Evolutionary conservation across 1,140 invertebrate genomes (phyloP), one percentile per base, ranked within the genome.

Genomic region (Cyrtorhinus lividipennis): DNA sequence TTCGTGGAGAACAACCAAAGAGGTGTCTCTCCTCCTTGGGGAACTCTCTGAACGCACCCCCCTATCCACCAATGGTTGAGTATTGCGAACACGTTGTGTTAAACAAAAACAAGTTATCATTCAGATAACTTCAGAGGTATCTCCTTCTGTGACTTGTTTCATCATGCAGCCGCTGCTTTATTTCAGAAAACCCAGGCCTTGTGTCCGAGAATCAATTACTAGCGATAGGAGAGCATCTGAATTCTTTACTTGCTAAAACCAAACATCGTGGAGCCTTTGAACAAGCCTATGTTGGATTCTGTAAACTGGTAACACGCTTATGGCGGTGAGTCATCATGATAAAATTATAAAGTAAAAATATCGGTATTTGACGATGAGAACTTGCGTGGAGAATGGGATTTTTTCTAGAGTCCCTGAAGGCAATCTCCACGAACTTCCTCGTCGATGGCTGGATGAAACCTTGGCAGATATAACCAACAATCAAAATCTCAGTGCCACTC

Each of bases 201-300:
- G 68, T 70, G 64, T 30, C 71, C 80, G 69, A 71, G 60, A 63
- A 69, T 70, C 62, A 71, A 62, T 61, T 88, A 53, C 62, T 76
- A 15, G 65, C 71, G 23, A 84, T 91, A 61, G 88, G 87, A 0
- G 78, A 84, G 23, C 84, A 86, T 72, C 85, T 92, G 66, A 81
- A 84, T 0, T 71, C 74, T 1, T 74, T 94, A 26, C 78, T 93
- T 20, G 77, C 82, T 1, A 83, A 90, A 72, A 90, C 88, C 0
- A 92, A 92, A 73, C 94, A 98, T 74, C 79, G 92, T 66, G 94
- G 94, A 2, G 93, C 94, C 45, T 96, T 96, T 76, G 94, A 98
- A 73, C 88, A 96, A 75, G 90, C 89, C 2, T 92, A 92, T 73
- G 81, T 92, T 62, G 93, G 91, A 3, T 96, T 95, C 75, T 81